Base-by-base conservation (phyloP, 37 sponge, comb jelly and placozoan genomes). In the Crambe crambe region DNA sequence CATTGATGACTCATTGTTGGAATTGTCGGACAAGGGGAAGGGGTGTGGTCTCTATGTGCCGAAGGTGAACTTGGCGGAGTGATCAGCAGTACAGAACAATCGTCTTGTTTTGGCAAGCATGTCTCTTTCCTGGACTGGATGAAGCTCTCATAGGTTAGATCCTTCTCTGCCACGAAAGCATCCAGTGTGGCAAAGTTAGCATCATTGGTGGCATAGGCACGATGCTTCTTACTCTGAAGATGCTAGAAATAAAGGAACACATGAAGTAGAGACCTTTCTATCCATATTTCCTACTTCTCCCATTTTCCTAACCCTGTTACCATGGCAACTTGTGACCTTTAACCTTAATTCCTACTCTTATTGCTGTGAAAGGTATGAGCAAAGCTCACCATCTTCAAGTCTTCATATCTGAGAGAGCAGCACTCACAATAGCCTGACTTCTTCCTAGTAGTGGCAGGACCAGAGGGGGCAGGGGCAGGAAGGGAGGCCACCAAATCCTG, bases 401-500 rank as follows among this genome's bases (percentile, higher is more conserved):
- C 80, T 10, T 74, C 65, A 42, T 69, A 91, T 21, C 72, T 64
- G n/a, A 40, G 32, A 6, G 38, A 27, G 74, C 91, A 91, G 36
- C 82, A 81, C 65, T 91, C 91, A 40, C 91, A 91, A 75, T 91
- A 86, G 15, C 91, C 91, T 2, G 80, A 67, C 77, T 76, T 89
- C 62, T 79, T 79, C 56, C 12, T 15, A 21, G 74, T 26, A 18
- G 70, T 38, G 6, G 70, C 25, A 47, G 42, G n/a, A 22, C 26
- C 23, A 51, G 54, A 9, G 15, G 72, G 44, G 42, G 44, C 72
- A 23, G 47, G 23, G 44, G 44, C 3, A 21, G 61, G 59, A 23
- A 26, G 0, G 31, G 65, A 75, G 26, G n/a, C 43, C 17, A 35
- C 30, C 56, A 73, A 3, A 22, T 54, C 74, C 34, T 42, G 71